Conservation (phyloP, 2,113 vertebrate genomes). For the Acinonyx jubatus region DNA sequence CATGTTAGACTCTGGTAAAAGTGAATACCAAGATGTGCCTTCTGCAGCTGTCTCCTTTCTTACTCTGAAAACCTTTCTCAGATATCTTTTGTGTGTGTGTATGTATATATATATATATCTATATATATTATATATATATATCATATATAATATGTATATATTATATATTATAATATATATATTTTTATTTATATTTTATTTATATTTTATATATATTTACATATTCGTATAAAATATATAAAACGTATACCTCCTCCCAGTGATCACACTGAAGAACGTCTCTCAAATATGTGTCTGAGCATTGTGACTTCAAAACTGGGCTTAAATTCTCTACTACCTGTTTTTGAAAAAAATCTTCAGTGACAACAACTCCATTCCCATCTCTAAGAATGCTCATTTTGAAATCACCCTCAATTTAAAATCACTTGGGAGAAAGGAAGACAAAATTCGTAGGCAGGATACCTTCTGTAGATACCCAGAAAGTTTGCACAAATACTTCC, state of each 20-base stretch:
- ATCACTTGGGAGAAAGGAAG: not conserved
- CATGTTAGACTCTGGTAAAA: not conserved
- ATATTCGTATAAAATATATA: not conserved
- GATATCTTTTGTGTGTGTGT: no score
- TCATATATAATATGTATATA: no score
- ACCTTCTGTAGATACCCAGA: not conserved
- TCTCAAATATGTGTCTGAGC: not conserved
- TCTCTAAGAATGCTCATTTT: not conserved
- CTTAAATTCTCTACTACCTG: not conserved
- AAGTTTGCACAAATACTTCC: not conserved
- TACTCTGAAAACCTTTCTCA: not conserved
- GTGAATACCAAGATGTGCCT: not conserved
- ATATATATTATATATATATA: no score
- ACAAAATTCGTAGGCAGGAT: not conserved
- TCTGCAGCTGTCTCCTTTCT: not conserved
- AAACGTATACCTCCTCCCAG: not conserved
- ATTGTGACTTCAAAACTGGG: not conserved
- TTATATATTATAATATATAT: no score
- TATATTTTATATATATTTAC: no score
- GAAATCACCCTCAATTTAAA: slow-evolving; percentile 49
- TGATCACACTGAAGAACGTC: not conserved
- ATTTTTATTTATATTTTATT: no score
- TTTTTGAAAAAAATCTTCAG: not conserved
- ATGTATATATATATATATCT: accelerated
- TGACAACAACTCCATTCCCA: not conserved